Base-by-base conservation (phyloP, 2,113 vertebrate genomes). In the Engystomops pustulosus region DNA sequence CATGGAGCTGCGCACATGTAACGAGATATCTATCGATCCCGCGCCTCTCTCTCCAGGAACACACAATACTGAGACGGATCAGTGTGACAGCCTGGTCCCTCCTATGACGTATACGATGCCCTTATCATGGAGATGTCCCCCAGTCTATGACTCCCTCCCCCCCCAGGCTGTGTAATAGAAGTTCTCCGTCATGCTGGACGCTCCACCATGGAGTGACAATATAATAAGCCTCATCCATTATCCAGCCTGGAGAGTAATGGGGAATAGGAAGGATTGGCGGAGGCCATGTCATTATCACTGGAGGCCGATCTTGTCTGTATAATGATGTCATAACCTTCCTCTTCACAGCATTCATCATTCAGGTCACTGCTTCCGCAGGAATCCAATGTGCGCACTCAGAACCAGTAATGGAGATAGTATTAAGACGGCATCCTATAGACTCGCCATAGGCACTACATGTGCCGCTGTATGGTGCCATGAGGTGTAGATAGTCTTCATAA, bases 191-290 rank as follows among this genome's bases (percentile, higher is more conserved):
- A 11, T 1, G 20, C 17, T 30, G 51, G 10, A 18, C 20, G 30
- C 20, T 38, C 18, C 32, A 36, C n/a, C 25, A 0, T 11, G 3
- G 10, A 27, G 44, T 23, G 49, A 77, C 75, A n/a, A n/a, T 34
- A 25, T 78, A 78, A 78, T 78, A 41, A 78, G 34, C 36, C 11
- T 15, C 12, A 78, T 78, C 32, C 11, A 23, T 25, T 58, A 25
- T 58, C n/a, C 20, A 58, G 20, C 10, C 23, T 12, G 23, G 2
- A 23, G 32, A 77, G 32, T 38, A 60, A 38, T 23, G 34, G 20
- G 25, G n/a, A 78, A 41, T 41, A 58, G 11, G 17, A 78, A 25
- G 2, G 53, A 77, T 58, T 58, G 14, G 49, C 20, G 9, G 9
- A 12, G 47, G 49, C 30, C 20, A 9, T n/a, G 30, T 27, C 30